A percentile compares a stretch with the other conserved stretches of the same genome.
Evolutionary conservation across 2,113 vertebrate species (phyloP).

Genomic region (Proterorhinus semilunaris): DNA sequence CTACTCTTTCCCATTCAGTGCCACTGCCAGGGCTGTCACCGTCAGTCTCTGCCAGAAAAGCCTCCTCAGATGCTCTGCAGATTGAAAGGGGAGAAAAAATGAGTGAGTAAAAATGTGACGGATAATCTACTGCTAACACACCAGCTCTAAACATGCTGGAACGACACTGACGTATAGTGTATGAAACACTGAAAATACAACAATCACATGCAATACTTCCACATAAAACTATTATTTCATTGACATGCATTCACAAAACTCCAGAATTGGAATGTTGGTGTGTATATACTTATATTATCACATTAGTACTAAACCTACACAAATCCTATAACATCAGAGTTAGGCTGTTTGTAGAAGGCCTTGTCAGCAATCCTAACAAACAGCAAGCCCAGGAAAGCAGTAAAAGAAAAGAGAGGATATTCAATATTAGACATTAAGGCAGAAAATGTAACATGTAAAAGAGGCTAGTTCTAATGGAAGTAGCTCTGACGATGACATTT

Average conservation of each 20-base stretch:
- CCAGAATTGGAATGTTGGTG: neutral
- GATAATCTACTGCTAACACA: neutral
- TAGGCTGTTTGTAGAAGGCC: slow-evolving; percentile 99
- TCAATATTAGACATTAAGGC: slow-evolving; percentile 76
- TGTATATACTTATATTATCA: slow-evolving; percentile 39
- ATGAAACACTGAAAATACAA: slow-evolving; percentile 15
- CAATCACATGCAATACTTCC: slow-evolving; percentile 2
- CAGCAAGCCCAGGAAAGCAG: slow-evolving; percentile 71
- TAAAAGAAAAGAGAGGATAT: slow-evolving; percentile 71
- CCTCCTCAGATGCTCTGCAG: slow-evolving; percentile 90
- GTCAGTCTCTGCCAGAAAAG: slow-evolving; percentile 89
- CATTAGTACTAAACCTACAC: slow-evolving; percentile 87
- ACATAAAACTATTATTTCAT: neutral
- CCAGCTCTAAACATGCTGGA: slow-evolving; percentile 16
- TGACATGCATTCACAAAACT: slow-evolving; percentile 45
- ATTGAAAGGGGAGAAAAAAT: slow-evolving; percentile 2
- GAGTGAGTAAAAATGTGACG: neutral
- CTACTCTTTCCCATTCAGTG: slow-evolving; percentile 95
- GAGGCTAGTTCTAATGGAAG: no score
- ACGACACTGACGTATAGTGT: slow-evolving; percentile 7
- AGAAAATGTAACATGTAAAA: slow-evolving; percentile 6
- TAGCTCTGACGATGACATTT: slow-evolving; percentile 1
- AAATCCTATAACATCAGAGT: slow-evolving; percentile 96
- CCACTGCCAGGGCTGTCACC: slow-evolving; percentile 87
- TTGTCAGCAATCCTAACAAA: slow-evolving; percentile 95